Percentiles rank a stretch among this genome's conserved stretches.
Evolutionary conservation across 1,140 invertebrate species (phyloP).

Genomic region (Callitettix versicolor): DNA sequence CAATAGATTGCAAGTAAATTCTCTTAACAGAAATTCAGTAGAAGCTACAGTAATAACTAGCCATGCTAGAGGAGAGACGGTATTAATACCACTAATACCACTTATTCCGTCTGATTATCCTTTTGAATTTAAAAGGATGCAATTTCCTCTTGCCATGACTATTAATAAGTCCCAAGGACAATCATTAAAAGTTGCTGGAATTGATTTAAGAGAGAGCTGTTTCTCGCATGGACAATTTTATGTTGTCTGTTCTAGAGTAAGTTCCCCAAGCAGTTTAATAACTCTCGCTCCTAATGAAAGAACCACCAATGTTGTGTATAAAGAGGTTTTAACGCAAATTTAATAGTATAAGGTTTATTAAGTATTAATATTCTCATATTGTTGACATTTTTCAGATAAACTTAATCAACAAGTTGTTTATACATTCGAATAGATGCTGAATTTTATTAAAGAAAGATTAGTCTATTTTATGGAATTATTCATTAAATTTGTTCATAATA

Average conservation of each 20-base stretch:
- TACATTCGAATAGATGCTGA: no score
- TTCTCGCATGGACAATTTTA: conserved; percentile 32
- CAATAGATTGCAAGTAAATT: conserved; percentile 29
- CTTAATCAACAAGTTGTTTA: no score
- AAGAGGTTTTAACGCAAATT: neutral
- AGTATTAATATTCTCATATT: no score
- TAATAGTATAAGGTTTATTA: no score
- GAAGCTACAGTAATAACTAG: conserved; percentile 16
- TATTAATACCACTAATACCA: conserved; percentile 16
- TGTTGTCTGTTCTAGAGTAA: conserved; percentile 27
- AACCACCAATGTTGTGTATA: conserved; percentile 18
- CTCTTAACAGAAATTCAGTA: conserved; percentile 30
- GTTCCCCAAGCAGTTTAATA: conserved; percentile 1
- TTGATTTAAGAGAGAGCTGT: conserved; percentile 22
- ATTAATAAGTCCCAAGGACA: conserved; percentile 34
- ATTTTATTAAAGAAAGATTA: no score
- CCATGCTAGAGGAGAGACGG: conserved; percentile 5
- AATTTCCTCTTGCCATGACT: conserved; percentile 35
- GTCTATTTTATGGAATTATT: no score
- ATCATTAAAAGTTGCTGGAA: conserved; percentile 21
- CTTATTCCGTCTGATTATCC: conserved; percentile 13
- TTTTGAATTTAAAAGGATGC: conserved; percentile 16
- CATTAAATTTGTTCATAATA: no score
- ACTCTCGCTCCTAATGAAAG: conserved; percentile 11
- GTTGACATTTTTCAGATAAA: no score